Conservation (phyloP, 2,888 invertebrate genomes). For the Vesta saturnalis region DNA sequence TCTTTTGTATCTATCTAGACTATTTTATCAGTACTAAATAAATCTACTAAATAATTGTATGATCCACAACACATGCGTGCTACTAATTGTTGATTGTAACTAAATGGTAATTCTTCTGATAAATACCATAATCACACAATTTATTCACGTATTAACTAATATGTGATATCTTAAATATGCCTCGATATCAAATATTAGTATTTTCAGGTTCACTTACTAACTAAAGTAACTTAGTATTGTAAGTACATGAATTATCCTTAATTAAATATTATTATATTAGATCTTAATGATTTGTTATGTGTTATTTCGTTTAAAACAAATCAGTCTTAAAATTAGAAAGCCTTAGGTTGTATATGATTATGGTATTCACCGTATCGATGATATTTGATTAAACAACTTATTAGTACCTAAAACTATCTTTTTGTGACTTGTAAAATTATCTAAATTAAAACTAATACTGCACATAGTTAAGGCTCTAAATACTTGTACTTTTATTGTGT, state of each 20-base stretch:
- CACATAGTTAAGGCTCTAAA: conserved; percentile 56
- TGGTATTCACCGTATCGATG: conserved; percentile 32
- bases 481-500: conserved; percentile 43
- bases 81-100: conserved; percentile 46
- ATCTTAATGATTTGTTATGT: not conserved
- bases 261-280: not conserved
- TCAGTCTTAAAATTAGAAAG: conserved; percentile 1
- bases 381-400: conserved; percentile 27
- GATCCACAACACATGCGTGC: conserved; percentile 47
- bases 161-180: no score
- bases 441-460: conserved; percentile 55
- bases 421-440: conserved; percentile 44
- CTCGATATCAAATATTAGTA: no score
- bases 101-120: conserved; percentile 27
- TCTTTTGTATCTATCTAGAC: conserved; percentile 18
- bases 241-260: no score
- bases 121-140: conserved; percentile 32
- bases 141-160: not conserved
- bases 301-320: not conserved
- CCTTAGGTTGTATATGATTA: conserved; percentile 26
- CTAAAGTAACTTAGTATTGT: no score
- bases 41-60: conserved; percentile 40
- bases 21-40: conserved; percentile 15
- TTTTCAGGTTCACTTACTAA: not conserved
- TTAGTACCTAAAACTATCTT: conserved; percentile 32